Base-by-base conservation (phyloP, 2,113 vertebrate species). In the Malurus melanocephalus region DNA sequence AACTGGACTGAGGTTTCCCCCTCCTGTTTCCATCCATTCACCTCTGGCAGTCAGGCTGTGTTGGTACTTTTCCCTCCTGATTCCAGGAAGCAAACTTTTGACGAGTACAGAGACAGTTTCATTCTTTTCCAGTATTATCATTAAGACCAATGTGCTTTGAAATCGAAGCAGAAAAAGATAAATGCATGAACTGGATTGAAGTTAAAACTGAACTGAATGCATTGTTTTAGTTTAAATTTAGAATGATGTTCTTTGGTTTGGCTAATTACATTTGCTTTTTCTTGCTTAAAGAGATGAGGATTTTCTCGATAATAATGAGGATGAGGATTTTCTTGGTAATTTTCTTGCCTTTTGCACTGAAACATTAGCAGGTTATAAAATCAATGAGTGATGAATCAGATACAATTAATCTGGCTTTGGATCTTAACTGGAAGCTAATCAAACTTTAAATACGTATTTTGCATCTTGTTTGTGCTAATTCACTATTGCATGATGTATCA, bases 381-480 rank as follows among this genome's bases (percentile, higher is more conserved):
- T 93, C 89, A 73, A 69, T 83, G 81, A 45, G 27, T 93, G 85
- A 92, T 82, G 76, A 84, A 83, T 93, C 76, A 48, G 35, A 83
- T 87, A 81, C 90, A 94, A 95, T 96, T 94, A 95, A 81, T 76
- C 59, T 85, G 75, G 45, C 77, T 94, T 91, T 93, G 88, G 59
- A 92, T 92, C 76, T 73, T 90, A 94, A 91, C 79, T 77, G 76
- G 57, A 92, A 94, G 86, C 91, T 94, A 93, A 92, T 95, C 72
- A 79, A 87, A 89, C 86, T 91, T 90, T 91, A 85, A 90, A 90
- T 92, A 76, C 42, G 49, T 81, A 21, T 90, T 94, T 93, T 93
- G 74, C n/a, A 86, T 91, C 90, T 95, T 92, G 71, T 93, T 84
- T 94, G 42, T 88, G 65, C 57, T 95, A 90, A 95, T 92, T 96